Evolutionary conservation across 2,888 invertebrate genomes (phyloP).

Genomic region (Mesochorus sp.): DNA sequence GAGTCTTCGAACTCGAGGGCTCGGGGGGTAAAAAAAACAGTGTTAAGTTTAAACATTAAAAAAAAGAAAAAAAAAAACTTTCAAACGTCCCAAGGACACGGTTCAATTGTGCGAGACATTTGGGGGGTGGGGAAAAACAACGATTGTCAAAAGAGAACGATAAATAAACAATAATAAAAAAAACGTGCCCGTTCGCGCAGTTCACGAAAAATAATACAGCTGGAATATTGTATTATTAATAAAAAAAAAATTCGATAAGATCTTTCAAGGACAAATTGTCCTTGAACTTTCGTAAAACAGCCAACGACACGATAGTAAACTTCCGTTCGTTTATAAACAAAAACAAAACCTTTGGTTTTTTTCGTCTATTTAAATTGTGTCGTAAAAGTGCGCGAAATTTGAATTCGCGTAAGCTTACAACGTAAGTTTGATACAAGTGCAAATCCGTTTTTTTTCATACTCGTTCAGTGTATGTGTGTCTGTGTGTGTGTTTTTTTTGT

Average conservation of each 20-base stretch:
- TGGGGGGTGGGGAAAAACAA: neutral
- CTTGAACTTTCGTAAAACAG: too few species aligned
- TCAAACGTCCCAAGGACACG: neutral
- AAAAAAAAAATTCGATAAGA: too few species aligned
- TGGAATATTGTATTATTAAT: too few species aligned
- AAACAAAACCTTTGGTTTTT: too few species aligned
- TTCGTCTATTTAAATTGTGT: too few species aligned
- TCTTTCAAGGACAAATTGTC: too few species aligned
- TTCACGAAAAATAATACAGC: too few species aligned
- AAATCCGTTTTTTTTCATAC: neutral
- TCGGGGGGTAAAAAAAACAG: neutral
- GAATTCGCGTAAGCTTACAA: neutral
- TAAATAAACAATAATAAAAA: neutral
- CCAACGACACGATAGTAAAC: too few species aligned
- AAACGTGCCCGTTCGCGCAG: slow-evolving; percentile 5
- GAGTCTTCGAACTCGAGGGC: neutral
- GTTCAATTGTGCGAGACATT: too few species aligned
- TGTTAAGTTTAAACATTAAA: neutral
- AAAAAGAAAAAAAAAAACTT: too few species aligned
- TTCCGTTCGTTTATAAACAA: too few species aligned
- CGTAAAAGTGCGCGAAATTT: slow-evolving; percentile 22
- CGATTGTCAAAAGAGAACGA: too few species aligned
- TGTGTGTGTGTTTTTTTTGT: neutral
- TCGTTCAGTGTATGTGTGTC: neutral
- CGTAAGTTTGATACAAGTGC: neutral